Evolutionary conservation across 2,888 invertebrate species (phyloP), one percentile per base, ranked within the genome.

Genomic region (Thereva unica): DNA sequence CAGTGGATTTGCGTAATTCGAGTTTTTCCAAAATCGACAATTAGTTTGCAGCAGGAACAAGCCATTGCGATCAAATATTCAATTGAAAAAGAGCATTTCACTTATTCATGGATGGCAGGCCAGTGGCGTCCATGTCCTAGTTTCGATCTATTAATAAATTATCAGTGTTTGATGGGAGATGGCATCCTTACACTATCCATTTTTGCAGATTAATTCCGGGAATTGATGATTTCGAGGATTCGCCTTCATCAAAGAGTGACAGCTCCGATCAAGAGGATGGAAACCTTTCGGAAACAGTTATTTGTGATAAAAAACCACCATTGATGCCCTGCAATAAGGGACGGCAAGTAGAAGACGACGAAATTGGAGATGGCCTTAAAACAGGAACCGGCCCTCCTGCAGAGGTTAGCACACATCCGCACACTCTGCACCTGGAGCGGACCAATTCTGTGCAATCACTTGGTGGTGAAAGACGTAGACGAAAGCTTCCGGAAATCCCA

Each of bases 401-500:
- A 7, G 56, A 44, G 12, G 35, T 66, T 45, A 37, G 44, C 5
- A 8, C n/a, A 7, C 59, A 61, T 44, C 44, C 47, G 4, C 44
- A 56, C 35, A 54, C 56, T 44, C 45, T 56, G 42, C 71, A 68
- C 42, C 57, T 71, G 41, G 72, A 71, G 49, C 64, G 71, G 59
- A 71, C 70, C 45, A 68, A 59, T 65, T 69, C 71, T 12, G 64
- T 67, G 34, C 68, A 71, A 45, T 69, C 67, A 34, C 10, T 57
- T 12, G 61, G 72, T 71, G 74, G 77, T 8, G 89, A 90, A 77
- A 84, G 92, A 71, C 85, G 90, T 75, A 84, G 95, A 74, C 85
- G 94, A 82, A 92, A 91, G 82, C 83, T 94, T 37, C 94, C 94
- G 42, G 93, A 94, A 82, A 93, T 94, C 74, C 94, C 94, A 4